Evolutionary conservation across 2,797 vertebrate genomes (phyloP).

Genomic region (Labeo calbasu): DNA sequence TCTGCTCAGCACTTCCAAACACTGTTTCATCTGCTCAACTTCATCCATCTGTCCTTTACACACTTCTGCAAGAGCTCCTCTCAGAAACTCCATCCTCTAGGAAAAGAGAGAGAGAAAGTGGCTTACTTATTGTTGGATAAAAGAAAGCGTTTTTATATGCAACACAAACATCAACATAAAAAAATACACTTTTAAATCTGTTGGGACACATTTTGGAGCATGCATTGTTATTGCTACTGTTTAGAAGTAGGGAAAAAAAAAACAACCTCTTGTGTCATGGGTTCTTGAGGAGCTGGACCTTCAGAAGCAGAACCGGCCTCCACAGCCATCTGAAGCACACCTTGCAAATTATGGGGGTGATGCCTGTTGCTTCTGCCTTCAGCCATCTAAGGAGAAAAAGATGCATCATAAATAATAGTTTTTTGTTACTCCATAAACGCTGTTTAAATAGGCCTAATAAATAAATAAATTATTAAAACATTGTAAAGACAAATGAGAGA

Average conservation of each 20-base stretch:
- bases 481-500: neutral
- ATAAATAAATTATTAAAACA: neutral
- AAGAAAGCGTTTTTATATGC: too few relatives aligned
- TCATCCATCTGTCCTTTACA: conserved; percentile 86
- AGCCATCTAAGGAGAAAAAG: conserved; percentile 72
- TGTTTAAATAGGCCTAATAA: neutral
- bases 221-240: neutral
- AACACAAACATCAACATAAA: neutral
- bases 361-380: conserved; percentile 64
- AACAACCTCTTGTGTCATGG: conserved; percentile 87
- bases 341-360: conserved; percentile 82
- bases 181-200: neutral
- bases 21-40: conserved; percentile 87
- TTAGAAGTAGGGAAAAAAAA: neutral
- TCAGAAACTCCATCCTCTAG: conserved; percentile 85
- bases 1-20: conserved; percentile 74
- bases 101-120: conserved; percentile 6
- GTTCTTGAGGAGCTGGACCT: conserved; percentile 69
- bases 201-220: neutral
- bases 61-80: conserved; percentile 82
- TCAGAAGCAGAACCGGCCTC: conserved; percentile 81
- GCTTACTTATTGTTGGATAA: neutral
- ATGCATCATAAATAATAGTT: neutral
- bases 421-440: neutral
- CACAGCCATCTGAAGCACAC: conserved; percentile 86